Percentiles rank a stretch among this genome's conserved stretches.
Conservation (phyloP, 53 echinoderm and acorn worm species). For the Luidia sarsii region DNA sequence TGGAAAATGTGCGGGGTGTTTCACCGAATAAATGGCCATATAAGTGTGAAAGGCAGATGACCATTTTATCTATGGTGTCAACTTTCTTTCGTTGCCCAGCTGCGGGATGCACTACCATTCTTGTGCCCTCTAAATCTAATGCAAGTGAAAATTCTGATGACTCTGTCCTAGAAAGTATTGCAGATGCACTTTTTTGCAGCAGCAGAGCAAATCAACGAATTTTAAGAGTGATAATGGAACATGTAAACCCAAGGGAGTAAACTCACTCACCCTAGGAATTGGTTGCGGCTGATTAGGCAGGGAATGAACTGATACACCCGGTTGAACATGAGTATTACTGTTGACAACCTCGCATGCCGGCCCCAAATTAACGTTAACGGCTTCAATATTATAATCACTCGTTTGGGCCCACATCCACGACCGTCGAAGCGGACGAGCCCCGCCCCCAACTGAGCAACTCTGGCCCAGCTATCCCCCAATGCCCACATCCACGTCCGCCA, state of each 20-base stretch:
- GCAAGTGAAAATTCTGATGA: neutral
- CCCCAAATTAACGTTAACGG: too few species aligned
- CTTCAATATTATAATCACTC: too few species aligned
- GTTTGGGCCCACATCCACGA: too few species aligned
- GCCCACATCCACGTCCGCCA: too few species aligned
- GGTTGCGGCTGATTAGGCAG: slow-evolving; percentile 1
- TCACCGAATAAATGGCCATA: slow-evolving; percentile 16
- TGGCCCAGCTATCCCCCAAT: too few species aligned
- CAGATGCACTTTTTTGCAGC: neutral
- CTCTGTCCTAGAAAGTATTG: neutral
- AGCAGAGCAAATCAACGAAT: slow-evolving; percentile 3
- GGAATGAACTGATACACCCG: too few species aligned
- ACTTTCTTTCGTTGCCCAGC: neutral
- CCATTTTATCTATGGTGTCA: slow-evolving; percentile 24
- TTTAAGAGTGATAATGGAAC: slow-evolving; percentile 8
- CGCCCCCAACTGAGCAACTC: too few species aligned
- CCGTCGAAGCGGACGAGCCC: too few species aligned
- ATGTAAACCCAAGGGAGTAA: neutral
- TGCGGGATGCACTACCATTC: slow-evolving; percentile 1
- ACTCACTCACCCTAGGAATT: neutral
- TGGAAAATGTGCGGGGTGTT: slow-evolving; percentile 5
- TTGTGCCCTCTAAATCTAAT: neutral
- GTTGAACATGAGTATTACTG: too few species aligned
- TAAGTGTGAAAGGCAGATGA: slow-evolving; percentile 29
- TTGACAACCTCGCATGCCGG: too few species aligned